Base-by-base conservation (phyloP, 2,888 invertebrate genomes). In the Protonemura montana region DNA sequence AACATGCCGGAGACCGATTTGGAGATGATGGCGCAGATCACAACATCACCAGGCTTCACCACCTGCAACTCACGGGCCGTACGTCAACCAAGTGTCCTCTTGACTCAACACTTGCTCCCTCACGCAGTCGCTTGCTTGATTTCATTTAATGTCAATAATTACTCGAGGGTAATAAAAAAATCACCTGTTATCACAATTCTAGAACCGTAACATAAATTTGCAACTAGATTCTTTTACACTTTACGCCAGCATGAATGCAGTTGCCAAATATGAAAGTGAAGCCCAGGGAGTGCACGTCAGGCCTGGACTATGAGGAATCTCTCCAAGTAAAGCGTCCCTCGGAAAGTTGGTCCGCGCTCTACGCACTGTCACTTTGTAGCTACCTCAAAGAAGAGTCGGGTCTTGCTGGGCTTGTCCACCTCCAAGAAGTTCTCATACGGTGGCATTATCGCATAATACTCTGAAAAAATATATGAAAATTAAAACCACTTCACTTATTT, bases 341-440 rank as follows among this genome's bases (percentile, higher is more conserved):
- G 10, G 35, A 35, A 35, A 3, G 35, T 35, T 35, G 21, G 13
- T 59, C 59, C 16, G 6, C 21, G 59, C 21, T 10, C 59, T 21
- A 41, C 59, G 59, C 21, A 16, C 59, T 78, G 28, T 25, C n/a
- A 10, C 28, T n/a, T 29, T 81, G 26, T 81, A 81, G 27, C 25
- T 81, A 81, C 81, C 81, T 81, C 81, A 92, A 95, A 95, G 90
- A 98, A 97, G 92, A 97, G 95, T 87, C 95, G 94, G 88, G 95
- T 93, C 88, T 96, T 93, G 87, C 95, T 95, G 26, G 94, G 93
- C 89, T 96, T 95, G 89, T 97, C 97, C 89, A 96, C 94, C 90
- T 94, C 95, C 89, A 97, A 93, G 91, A 96, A 98, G 85, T 95
- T 95, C 91, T 98, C 98, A 91, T 96, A 95, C 0, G 98, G 97